Conservation (phyloP, 2,888 invertebrate genomes). For the Xylophagus ater region DNA sequence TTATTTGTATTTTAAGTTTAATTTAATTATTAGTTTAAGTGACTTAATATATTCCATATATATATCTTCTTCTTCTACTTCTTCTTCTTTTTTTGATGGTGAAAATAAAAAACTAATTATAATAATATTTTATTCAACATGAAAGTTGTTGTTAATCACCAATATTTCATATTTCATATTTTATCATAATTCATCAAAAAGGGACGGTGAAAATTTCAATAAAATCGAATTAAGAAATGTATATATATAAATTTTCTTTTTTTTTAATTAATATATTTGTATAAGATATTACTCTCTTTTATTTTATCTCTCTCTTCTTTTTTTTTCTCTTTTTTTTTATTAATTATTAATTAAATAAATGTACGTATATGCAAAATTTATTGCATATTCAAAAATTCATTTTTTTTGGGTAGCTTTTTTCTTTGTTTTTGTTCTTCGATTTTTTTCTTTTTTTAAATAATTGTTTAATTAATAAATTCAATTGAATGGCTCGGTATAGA, state of each 20-base stretch:
- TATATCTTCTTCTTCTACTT: too few relatives aligned
- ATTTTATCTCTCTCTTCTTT: constrained; percentile 3
- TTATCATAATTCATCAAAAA: constrained; percentile 28
- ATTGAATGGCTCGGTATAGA: constrained; percentile 38
- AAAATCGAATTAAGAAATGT: constrained; percentile 29
- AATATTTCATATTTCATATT: constrained; percentile 19
- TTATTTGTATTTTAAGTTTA: too few relatives aligned
- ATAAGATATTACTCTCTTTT: not conserved
- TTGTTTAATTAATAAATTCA: constrained; percentile 34
- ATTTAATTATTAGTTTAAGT: too few relatives aligned
- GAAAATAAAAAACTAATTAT: too few relatives aligned
- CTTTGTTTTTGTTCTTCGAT: constrained; percentile 17
- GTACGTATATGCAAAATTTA: constrained; percentile 8
- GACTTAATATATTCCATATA: too few relatives aligned
- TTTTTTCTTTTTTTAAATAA: constrained; percentile 20
- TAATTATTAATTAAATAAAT: constrained; percentile 9
- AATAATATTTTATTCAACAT: too few relatives aligned
- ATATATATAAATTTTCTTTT: constrained; percentile 11
- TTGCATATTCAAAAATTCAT: constrained; percentile 18
- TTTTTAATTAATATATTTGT: constrained; percentile 6
- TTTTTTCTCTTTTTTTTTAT: constrained; percentile 6
- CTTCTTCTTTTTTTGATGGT: too few relatives aligned
- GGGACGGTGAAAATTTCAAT: constrained; percentile 40
- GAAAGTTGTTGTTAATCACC: too few relatives aligned
- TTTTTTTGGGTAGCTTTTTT: constrained; percentile 13